These are phyloP conservation scores for Pungitius pungitius DNA, from an alignment of 2,113 vertebrate species.

Conservation along the genomic window DNA sequence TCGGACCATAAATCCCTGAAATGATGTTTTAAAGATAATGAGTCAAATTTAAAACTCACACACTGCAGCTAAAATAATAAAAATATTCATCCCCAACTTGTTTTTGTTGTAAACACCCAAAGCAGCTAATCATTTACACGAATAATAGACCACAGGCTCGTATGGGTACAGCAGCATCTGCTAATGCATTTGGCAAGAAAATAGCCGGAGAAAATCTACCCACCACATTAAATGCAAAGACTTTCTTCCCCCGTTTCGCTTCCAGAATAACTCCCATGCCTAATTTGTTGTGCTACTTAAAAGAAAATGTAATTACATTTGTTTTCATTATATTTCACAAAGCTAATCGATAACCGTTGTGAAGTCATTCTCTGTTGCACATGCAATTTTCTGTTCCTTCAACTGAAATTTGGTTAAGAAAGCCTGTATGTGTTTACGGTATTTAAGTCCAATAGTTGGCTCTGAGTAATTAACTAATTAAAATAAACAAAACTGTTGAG, in stretches of 20 bases:
- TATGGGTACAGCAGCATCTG: constrained; percentile 70
- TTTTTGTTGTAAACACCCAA: constrained; percentile 58
- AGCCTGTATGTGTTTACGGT: constrained; percentile 9
- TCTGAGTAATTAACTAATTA: constrained; percentile 14
- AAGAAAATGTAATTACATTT: constrained; percentile 72
- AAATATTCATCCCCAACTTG: constrained; percentile 46
- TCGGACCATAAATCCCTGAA: constrained; percentile 41
- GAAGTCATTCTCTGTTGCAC: constrained; percentile 50
- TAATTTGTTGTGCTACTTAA: constrained; percentile 76
- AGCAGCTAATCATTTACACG: constrained; percentile 75
- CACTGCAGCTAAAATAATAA: constrained; percentile 27
- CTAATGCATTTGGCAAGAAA: constrained; percentile 72
- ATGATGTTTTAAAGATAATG: constrained; percentile 57
- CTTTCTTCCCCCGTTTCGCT: constrained; percentile 18
- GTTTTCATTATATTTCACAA: constrained; percentile 72
- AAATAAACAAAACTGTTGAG: constrained; percentile 2
- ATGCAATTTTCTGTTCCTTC: constrained; percentile 44
- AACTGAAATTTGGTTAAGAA: constrained; percentile 37
- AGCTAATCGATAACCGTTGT: constrained; percentile 64
- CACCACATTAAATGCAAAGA: constrained; percentile 53
- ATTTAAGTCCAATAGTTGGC: constrained; percentile 7
- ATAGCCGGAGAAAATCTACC: constrained; percentile 69
- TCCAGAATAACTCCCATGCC: constrained; percentile 63
- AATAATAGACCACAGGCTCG: constrained; percentile 73
- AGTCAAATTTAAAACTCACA: constrained; percentile 64